Percentiles rank a stretch among this genome's conserved stretches.
Conservation (phyloP, 2,113 vertebrate species). For the Sprattus sprattus region DNA sequence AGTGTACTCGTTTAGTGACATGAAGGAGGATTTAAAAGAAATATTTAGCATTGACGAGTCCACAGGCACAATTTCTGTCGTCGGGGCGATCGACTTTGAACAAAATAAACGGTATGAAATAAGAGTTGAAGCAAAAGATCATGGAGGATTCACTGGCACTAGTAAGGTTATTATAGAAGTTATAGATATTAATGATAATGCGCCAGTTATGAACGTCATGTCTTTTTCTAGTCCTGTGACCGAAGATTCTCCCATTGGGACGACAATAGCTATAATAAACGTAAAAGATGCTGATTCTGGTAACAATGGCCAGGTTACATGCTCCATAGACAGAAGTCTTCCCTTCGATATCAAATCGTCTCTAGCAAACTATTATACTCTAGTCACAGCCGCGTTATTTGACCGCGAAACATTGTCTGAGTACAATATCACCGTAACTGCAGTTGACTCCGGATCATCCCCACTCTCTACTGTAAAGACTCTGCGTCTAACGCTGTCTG, state of each 20-base stretch:
- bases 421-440: slow-evolving; percentile 40
- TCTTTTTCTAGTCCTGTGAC: slow-evolving; percentile 51
- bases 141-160: slow-evolving; percentile 54
- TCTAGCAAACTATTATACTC: slow-evolving; percentile 49
- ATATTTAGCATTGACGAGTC: slow-evolving; percentile 58
- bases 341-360: slow-evolving; percentile 41
- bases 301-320: slow-evolving; percentile 60
- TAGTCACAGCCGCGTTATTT: slow-evolving; percentile 43
- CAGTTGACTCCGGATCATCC: slow-evolving; percentile 40
- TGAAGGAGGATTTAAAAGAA: slow-evolving; percentile 46
- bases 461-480: slow-evolving; percentile 36
- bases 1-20: slow-evolving; percentile 63
- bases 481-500: no score
- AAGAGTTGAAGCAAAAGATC: slow-evolving; percentile 63
- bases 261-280: slow-evolving; percentile 55
- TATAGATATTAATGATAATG: slow-evolving; percentile 66
- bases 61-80: slow-evolving; percentile 59
- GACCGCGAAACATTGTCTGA: slow-evolving; percentile 47
- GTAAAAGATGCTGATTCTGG: slow-evolving; percentile 64
- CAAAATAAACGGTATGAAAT: slow-evolving; percentile 57
- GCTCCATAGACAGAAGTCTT: slow-evolving; percentile 41
- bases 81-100: slow-evolving; percentile 62
- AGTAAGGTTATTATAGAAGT: slow-evolving; percentile 60
- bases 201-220: slow-evolving; percentile 60
- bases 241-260: slow-evolving; percentile 61